phyloP scores from a whole-genome alignment of 2,888 invertebrate species.

The Hipparchia semele region DNA sequence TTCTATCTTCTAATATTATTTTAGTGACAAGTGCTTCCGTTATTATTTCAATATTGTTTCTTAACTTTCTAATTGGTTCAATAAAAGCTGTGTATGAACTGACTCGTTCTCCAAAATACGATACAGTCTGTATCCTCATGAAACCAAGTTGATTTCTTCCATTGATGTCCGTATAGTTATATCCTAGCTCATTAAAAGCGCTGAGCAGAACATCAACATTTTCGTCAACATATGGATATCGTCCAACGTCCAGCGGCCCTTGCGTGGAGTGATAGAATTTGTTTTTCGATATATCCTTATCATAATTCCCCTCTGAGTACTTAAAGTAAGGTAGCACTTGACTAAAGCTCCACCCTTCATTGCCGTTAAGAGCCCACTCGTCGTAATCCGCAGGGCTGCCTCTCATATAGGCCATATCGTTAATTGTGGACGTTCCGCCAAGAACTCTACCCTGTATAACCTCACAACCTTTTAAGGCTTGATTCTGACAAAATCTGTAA shows the following conservation, averaged over 20 bases:
- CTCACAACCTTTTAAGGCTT: slow-evolving; percentile 63
- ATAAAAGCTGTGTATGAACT: slow-evolving; percentile 74
- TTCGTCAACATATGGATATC: slow-evolving; percentile 72
- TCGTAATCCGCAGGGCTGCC: slow-evolving; percentile 77
- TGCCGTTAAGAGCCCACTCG: slow-evolving; percentile 72
- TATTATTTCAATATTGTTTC: slow-evolving; percentile 64
- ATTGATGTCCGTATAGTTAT: slow-evolving; percentile 75
- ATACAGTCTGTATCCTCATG: slow-evolving; percentile 74
- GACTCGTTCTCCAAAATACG: slow-evolving; percentile 74
- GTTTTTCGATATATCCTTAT: slow-evolving; percentile 73
- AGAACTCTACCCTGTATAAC: slow-evolving; percentile 72
- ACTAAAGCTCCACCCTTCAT: slow-evolving; percentile 71
- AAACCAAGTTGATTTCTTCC: slow-evolving; percentile 73
- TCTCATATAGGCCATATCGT: slow-evolving; percentile 76
- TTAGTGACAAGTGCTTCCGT: slow-evolving; percentile 73
- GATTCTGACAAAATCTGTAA: slow-evolving; percentile 74
- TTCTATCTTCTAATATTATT: slow-evolving; percentile 58
- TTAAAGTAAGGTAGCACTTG: slow-evolving; percentile 74
- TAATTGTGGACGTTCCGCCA: slow-evolving; percentile 73
- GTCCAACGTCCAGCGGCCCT: slow-evolving; percentile 73
- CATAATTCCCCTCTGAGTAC: slow-evolving; percentile 77
- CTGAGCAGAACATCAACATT: slow-evolving; percentile 72
- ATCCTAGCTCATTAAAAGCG: slow-evolving; percentile 72
- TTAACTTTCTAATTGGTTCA: slow-evolving; percentile 68
- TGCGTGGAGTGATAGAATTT: slow-evolving; percentile 72